Percentiles rank a stretch among this genome's conserved stretches.
Evolutionary conservation across 2,888 invertebrate species (phyloP).

Genomic region (Zaprionus bogoriensis): DNA sequence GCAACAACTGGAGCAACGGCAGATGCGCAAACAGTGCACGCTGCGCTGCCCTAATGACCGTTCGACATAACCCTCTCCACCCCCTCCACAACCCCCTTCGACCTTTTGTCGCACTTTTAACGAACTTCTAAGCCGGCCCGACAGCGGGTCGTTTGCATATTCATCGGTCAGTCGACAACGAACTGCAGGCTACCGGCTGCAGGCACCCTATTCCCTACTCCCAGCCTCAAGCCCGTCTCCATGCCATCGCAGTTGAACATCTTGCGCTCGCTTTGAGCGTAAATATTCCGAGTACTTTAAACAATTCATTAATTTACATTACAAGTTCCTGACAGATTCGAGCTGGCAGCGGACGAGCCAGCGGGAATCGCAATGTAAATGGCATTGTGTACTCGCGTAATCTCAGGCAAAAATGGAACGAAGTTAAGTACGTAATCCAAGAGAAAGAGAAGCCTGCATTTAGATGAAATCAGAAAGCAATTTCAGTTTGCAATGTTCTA

Average conservation of each 20-base stretch:
- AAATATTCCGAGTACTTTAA: constrained; percentile 69
- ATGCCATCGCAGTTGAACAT: constrained; percentile 6
- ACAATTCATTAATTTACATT: constrained; percentile 73
- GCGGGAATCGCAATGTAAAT: constrained; percentile 13
- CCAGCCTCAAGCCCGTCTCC: not conserved
- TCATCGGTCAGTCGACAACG: constrained; percentile 56
- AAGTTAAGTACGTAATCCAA: constrained; percentile 2
- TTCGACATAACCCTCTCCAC: constrained; percentile 35
- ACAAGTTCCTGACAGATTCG: constrained; percentile 28
- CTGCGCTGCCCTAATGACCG: constrained; percentile 61
- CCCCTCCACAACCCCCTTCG: no score
- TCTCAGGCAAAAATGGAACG: no score
- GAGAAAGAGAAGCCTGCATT: not conserved
- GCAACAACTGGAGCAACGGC: not conserved
- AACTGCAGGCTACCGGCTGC: not conserved
- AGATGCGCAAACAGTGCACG: constrained; percentile 12
- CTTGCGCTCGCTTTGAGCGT: constrained; percentile 49
- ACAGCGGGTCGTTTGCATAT: constrained; percentile 58
- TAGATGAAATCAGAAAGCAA: not conserved
- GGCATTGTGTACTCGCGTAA: not conserved
- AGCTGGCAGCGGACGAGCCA: not conserved
- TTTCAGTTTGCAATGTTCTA: not conserved
- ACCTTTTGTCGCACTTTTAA: constrained; percentile 56
- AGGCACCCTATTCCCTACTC: not conserved
- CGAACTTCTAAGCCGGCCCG: constrained; percentile 46